Conservation (phyloP, 1,140 invertebrate species). For the Drosophila sucinea region DNA sequence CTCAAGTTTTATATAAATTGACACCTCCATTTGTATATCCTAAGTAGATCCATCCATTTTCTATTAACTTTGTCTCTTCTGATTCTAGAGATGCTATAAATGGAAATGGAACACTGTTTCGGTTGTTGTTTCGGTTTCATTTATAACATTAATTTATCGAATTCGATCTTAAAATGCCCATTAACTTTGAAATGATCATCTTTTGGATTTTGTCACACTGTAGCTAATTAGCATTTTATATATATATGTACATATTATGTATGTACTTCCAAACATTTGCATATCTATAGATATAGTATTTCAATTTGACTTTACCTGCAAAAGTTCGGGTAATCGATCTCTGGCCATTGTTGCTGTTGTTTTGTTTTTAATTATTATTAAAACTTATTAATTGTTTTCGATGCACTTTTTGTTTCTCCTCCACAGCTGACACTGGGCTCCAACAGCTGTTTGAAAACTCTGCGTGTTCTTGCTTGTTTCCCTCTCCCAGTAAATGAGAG, state of each 20-base stretch:
- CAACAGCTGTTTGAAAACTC: conserved; percentile 24
- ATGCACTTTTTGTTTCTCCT: conserved; percentile 14
- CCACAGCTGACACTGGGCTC: background rate
- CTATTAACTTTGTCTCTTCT: too few relatives aligned
- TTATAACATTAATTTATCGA: too few relatives aligned
- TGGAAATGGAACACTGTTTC: too few relatives aligned
- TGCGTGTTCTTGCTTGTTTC: conserved; percentile 20
- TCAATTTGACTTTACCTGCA: conserved; percentile 66
- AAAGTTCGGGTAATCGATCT: conserved; percentile 79
- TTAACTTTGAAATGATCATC: background rate
- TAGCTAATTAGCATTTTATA: background rate
- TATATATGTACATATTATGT: background rate
- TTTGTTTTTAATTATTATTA: conserved; percentile 10
- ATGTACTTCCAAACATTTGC: background rate
- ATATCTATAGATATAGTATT: conserved; percentile 16
- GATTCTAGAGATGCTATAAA: too few relatives aligned
- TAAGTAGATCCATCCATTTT: too few relatives aligned
- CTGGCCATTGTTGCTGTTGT: conserved; percentile 55
- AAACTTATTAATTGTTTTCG: conserved; percentile 26
- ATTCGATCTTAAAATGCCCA: too few relatives aligned
- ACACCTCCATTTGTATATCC: too few relatives aligned
- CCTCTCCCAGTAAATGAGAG: conserved; percentile 16
- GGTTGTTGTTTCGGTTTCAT: too few relatives aligned
- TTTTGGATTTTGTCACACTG: conserved; percentile 1
- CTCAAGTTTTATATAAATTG: too few relatives aligned